phyloP scores from a whole-genome alignment of 2,797 vertebrate species.

The Hypotaenidia philippensis region DNA sequence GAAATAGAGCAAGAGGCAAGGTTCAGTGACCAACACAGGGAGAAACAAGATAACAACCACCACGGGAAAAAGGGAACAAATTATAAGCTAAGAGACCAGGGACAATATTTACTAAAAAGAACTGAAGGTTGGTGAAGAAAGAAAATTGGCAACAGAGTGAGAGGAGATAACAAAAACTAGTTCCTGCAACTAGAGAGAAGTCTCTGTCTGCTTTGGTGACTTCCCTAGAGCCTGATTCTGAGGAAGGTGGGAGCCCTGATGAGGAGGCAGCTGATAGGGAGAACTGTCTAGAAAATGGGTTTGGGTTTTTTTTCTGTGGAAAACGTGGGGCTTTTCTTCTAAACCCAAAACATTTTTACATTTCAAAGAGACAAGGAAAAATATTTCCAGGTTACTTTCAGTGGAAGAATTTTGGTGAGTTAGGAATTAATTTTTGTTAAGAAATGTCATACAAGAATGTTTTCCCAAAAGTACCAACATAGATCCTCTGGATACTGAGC shows the following conservation, averaged over 20 bases:
- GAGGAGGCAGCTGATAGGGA: not conserved
- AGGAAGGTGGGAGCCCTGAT: not conserved
- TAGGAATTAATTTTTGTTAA: not conserved
- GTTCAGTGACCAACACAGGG: not conserved
- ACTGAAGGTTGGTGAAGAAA: not conserved
- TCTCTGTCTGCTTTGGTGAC: not conserved
- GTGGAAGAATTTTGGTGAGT: not conserved
- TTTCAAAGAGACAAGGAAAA: not conserved
- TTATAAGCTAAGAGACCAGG: not conserved
- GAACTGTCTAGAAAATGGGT: not conserved
- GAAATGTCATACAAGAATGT: not conserved
- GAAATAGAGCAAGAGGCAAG: not conserved
- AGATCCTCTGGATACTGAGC: not conserved
- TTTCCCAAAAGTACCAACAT: not conserved
- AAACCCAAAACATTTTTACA: not conserved
- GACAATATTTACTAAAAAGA: not conserved
- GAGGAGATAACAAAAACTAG: not conserved
- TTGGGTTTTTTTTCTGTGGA: not conserved
- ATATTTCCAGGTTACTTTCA: not conserved
- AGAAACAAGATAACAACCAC: not conserved
- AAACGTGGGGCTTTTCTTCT: not conserved
- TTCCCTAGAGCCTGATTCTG: not conserved
- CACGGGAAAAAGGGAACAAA: not conserved
- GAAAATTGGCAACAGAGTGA: not conserved
- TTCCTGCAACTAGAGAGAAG: not conserved